phyloP scores from a whole-genome alignment of 2,888 invertebrate species.

The Eutolmus rufibarbis region DNA sequence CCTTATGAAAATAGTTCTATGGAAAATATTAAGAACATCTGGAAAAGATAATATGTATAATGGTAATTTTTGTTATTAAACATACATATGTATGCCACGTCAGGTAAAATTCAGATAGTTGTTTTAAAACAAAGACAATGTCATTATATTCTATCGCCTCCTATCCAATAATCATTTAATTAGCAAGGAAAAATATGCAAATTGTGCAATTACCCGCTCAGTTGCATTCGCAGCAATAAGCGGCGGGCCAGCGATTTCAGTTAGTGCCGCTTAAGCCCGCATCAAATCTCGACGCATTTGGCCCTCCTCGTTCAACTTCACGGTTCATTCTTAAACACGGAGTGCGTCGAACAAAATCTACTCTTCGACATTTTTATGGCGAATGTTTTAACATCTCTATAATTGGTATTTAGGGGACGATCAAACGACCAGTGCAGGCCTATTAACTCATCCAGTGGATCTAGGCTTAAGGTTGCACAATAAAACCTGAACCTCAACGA shows the following conservation, averaged over 20 bases:
- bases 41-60: no score
- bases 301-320: not conserved
- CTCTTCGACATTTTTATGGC: conserved; percentile 42
- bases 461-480: not conserved
- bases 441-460: not conserved
- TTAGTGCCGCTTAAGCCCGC: not conserved
- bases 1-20: no score
- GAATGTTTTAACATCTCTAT: conserved; percentile 46
- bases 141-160: not conserved
- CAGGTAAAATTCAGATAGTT: no score
- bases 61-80: no score
- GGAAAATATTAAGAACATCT: no score
- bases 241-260: not conserved
- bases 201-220: not conserved
- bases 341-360: not conserved
- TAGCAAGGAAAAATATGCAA: not conserved
- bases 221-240: not conserved
- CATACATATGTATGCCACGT: no score
- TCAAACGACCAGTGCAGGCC: conserved; percentile 5
- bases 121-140: no score
- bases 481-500: not conserved
- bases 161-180: not conserved
- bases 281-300: not conserved
- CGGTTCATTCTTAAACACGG: not conserved
- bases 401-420: conserved; percentile 47